These are phyloP conservation scores for Ormyrus rosae DNA, from an alignment of 2,888 invertebrate genomes.

Conservation along the genomic window DNA sequence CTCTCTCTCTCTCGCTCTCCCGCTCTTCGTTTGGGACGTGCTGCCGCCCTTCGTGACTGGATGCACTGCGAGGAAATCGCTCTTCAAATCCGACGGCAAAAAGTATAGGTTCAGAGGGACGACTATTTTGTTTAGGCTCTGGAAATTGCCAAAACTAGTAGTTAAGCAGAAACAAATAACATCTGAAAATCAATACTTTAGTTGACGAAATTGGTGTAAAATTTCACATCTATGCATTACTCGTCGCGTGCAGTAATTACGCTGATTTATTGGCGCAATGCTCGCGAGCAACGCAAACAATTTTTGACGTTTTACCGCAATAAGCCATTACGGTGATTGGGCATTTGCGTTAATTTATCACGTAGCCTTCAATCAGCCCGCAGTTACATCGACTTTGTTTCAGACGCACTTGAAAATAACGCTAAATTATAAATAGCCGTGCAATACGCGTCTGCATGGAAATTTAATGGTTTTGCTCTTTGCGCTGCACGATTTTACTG, in stretches of 20 bases:
- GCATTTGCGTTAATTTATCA: slow-evolving; percentile 10
- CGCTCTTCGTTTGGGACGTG: not conserved
- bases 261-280: no score
- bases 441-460: slow-evolving; percentile 59
- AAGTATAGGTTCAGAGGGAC: slow-evolving; percentile 2
- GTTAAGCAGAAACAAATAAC: not conserved
- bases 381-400: slow-evolving; percentile 8
- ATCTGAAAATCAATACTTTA: no score
- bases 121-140: not conserved
- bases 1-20: slow-evolving; percentile 10
- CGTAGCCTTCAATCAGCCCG: not conserved
- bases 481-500: slow-evolving; percentile 16
- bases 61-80: slow-evolving; percentile 33
- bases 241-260: no score
- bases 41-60: not conserved
- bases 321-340: slow-evolving; percentile 21
- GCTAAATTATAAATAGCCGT: slow-evolving; percentile 22
- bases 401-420: not conserved
- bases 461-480: slow-evolving; percentile 64
- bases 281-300: not conserved
- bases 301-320: slow-evolving; percentile 6
- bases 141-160: no score
- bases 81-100: slow-evolving; percentile 19
- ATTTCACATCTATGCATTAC: no score
- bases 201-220: no score